These are phyloP conservation scores for Sorex fumeus DNA, from an alignment of 2,113 vertebrate species.

Conservation along the genomic window DNA sequence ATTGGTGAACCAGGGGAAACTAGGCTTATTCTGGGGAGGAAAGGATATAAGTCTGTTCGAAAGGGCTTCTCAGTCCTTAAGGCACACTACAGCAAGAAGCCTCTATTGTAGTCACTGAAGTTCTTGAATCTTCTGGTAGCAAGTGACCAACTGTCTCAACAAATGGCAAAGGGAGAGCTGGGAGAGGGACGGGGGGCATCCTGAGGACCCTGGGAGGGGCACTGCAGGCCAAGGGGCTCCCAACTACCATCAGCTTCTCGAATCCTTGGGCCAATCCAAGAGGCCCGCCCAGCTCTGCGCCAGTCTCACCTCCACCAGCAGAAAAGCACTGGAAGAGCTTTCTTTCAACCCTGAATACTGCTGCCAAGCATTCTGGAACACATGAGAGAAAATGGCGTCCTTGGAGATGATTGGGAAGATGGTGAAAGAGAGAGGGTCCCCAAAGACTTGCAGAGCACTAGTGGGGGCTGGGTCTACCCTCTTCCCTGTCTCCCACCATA, in stretches of 20 bases:
- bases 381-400: neutral
- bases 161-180: neutral
- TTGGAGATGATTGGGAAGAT: neutral
- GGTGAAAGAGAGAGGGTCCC: neutral
- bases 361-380: conserved; percentile 14
- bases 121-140: neutral
- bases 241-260: neutral
- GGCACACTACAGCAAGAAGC: neutral
- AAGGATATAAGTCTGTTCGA: neutral
- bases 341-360: neutral
- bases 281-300: neutral
- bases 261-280: neutral
- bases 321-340: neutral
- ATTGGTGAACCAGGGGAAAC: neutral
- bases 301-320: neutral
- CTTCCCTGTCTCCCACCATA: neutral
- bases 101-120: neutral
- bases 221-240: neutral
- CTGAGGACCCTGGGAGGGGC: neutral
- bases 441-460: too few relatives aligned
- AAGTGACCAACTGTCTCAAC: neutral
- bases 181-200: neutral
- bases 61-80: neutral
- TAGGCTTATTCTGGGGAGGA: neutral
- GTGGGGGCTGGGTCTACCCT: too few relatives aligned